phyloP scores from a whole-genome alignment of 2,797 vertebrate genomes.

The Takifugu rubripes region DNA sequence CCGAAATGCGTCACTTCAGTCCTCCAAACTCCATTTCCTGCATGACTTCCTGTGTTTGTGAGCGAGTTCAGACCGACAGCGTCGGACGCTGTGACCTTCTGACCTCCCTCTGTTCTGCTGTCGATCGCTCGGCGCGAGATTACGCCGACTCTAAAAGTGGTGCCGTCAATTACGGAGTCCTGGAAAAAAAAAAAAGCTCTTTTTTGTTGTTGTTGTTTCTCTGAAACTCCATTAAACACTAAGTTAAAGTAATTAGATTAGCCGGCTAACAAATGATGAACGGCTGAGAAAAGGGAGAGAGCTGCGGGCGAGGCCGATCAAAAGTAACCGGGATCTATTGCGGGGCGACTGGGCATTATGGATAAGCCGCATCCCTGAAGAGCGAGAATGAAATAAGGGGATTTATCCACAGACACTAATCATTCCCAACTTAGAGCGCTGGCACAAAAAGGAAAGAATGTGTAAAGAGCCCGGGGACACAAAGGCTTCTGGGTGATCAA shows the following conservation, averaged over 20 bases:
- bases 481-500: conserved; percentile 74
- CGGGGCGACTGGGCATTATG: conserved; percentile 41
- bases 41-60: too few species aligned
- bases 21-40: too few species aligned
- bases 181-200: not conserved
- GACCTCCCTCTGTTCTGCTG: too few species aligned
- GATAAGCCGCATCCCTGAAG: conserved; percentile 54
- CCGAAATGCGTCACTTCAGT: too few species aligned
- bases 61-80: too few species aligned
- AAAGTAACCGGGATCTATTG: conserved; percentile 43
- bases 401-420: conserved; percentile 72
- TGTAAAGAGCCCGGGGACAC: conserved; percentile 67
- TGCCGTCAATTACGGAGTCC: not conserved
- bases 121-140: too few species aligned
- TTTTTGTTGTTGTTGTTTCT: not conserved
- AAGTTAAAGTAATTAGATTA: conserved; percentile 37
- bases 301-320: conserved; percentile 32
- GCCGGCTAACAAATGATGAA: conserved; percentile 37
- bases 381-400: conserved; percentile 63
- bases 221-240: conserved; percentile 5
- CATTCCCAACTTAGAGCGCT: conserved; percentile 67
- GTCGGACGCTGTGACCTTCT: too few species aligned
- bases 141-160: too few species aligned
- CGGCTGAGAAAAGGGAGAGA: conserved; percentile 30
- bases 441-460: conserved; percentile 70